phyloP scores from a whole-genome alignment of 2,797 vertebrate species.

The Sciurus vulgaris region DNA sequence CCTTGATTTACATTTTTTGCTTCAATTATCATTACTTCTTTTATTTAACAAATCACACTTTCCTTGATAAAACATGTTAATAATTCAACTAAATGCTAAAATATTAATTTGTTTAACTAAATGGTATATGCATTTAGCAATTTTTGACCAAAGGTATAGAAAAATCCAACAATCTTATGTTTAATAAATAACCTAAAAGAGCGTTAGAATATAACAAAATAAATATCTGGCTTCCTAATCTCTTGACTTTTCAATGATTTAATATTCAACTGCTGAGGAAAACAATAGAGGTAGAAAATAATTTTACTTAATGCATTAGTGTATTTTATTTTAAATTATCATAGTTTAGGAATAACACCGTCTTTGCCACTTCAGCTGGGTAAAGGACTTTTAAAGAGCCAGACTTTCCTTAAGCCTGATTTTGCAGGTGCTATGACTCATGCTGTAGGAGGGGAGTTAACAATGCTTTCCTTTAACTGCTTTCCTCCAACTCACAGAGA shows the following conservation, averaged over 20 bases:
- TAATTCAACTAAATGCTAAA: slow-evolving; percentile 20
- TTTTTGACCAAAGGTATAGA: neutral
- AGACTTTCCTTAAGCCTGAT: slow-evolving; percentile 33
- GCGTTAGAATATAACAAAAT: neutral
- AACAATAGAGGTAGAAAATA: slow-evolving; percentile 32
- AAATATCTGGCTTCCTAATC: neutral
- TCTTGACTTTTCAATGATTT: slow-evolving; percentile 54
- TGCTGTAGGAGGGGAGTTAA: neutral
- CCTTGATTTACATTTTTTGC: neutral
- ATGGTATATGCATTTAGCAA: neutral
- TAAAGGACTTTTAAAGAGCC: neutral
- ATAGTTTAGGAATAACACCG: slow-evolving; percentile 23
- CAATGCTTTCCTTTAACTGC: slow-evolving; percentile 35
- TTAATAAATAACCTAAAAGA: neutral
- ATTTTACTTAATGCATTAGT: slow-evolving; percentile 62
- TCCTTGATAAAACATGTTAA: neutral
- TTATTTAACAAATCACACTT: neutral
- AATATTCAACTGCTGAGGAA: slow-evolving; percentile 42
- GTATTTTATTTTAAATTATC: slow-evolving; percentile 53
- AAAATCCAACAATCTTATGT: neutral
- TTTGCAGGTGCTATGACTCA: slow-evolving; percentile 44
- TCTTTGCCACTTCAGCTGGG: slow-evolving; percentile 5
- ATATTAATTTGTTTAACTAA: neutral
- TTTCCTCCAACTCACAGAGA: slow-evolving; percentile 8
- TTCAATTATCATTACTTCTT: neutral